These are phyloP conservation scores for Lycopodina hypogea DNA, from an alignment of 37 sponge, comb jelly and placozoan species.

Conservation along the genomic window DNA sequence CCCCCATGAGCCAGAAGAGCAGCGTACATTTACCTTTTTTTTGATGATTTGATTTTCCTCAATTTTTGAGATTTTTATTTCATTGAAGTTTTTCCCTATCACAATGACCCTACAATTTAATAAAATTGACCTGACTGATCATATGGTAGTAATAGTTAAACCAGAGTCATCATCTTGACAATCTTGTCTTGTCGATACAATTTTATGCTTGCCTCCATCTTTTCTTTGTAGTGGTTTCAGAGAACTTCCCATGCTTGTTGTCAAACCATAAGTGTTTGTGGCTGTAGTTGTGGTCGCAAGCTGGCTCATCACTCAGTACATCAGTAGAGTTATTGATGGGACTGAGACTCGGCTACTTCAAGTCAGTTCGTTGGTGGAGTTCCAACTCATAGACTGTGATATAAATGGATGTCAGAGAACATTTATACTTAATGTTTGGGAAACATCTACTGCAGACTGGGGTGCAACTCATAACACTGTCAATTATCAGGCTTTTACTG, in stretches of 20 bases:
- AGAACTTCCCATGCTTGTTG: neutral
- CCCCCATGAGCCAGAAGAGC: no score
- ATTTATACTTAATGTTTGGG: neutral
- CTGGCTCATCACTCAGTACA: conserved; percentile 46
- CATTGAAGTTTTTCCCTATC: no score
- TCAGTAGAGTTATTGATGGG: conserved; percentile 27
- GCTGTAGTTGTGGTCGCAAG: neutral
- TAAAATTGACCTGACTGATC: neutral
- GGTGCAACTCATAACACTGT: neutral
- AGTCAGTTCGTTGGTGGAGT: conserved; percentile 16
- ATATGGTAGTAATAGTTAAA: neutral
- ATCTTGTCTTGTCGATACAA: no score
- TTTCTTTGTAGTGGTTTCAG: conserved; percentile 26
- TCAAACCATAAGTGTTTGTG: conserved; percentile 2
- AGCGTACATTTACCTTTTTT: no score
- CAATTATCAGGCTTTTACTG: conserved; percentile 2
- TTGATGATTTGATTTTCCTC: no score
- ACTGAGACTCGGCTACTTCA: conserved; percentile 7
- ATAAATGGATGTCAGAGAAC: conserved; percentile 1
- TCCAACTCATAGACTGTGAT: neutral
- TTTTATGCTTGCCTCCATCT: neutral
- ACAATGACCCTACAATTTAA: conserved; percentile 25
- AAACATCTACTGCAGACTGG: conserved; percentile 16
- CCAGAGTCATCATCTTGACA: no score
- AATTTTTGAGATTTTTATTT: no score